Evolutionary conservation across 1,140 invertebrate species (phyloP).

Genomic region (Atta colombica): DNA sequence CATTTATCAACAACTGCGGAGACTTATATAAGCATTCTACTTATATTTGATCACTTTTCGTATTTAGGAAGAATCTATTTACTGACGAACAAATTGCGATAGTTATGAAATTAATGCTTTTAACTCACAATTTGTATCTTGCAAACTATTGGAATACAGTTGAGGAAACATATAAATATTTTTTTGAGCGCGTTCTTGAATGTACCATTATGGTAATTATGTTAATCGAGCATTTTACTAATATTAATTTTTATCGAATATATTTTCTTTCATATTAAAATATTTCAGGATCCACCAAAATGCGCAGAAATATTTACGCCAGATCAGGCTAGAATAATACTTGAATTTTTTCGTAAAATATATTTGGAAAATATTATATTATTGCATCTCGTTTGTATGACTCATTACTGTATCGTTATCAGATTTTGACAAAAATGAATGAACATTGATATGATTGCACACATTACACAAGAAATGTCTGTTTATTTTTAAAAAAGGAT

Average conservation of each 20-base stretch:
- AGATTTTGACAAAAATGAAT: conserved; percentile 3
- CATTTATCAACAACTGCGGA: too few species aligned
- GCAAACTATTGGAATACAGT: conserved; percentile 70
- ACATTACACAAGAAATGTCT: conserved; percentile 18
- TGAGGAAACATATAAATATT: conserved; percentile 75
- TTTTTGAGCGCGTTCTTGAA: conserved; percentile 73
- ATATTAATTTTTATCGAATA: neutral
- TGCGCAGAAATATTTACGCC: conserved; percentile 76
- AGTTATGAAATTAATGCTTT: conserved; percentile 78
- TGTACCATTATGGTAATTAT: conserved; percentile 69
- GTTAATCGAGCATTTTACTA: conserved; percentile 1
- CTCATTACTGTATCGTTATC: conserved; percentile 71
- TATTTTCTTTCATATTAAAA: conserved; percentile 1
- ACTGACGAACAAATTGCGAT: conserved; percentile 76
- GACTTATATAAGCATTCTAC: too few species aligned
- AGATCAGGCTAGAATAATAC: conserved; percentile 70
- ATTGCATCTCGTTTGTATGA: conserved; percentile 72
- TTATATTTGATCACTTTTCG: neutral
- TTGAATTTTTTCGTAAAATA: conserved; percentile 75
- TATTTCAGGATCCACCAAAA: conserved; percentile 77
- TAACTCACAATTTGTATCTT: conserved; percentile 78
- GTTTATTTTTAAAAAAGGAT: conserved; percentile 41
- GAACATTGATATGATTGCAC: neutral
- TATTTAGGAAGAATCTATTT: conserved; percentile 77
- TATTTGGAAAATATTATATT: conserved; percentile 78